Evolutionary conservation across 1,140 invertebrate species (phyloP).

Genomic region (Acromyrmex heyeri): DNA sequence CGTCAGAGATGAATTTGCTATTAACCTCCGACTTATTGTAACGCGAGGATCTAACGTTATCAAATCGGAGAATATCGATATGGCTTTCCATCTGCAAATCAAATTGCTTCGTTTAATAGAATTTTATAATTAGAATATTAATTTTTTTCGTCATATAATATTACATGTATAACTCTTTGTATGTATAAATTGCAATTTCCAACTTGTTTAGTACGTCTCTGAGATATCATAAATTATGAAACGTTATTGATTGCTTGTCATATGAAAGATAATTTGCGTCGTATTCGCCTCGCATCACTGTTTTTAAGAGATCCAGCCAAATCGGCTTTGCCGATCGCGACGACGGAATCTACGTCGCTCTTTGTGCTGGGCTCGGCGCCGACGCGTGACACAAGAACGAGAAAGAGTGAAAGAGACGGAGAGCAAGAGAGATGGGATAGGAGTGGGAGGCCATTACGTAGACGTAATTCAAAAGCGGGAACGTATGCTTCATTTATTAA

Average conservation of each 20-base stretch:
- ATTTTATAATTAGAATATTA: neutral
- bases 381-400: conserved; percentile 67
- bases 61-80: neutral
- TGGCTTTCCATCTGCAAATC: neutral
- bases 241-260: neutral
- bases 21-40: conserved; percentile 19
- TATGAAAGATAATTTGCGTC: conserved; percentile 3
- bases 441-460: conserved; percentile 78
- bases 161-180: neutral
- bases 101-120: neutral
- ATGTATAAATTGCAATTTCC: neutral
- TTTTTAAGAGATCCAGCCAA: conserved; percentile 53
- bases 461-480: conserved; percentile 82
- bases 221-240: neutral
- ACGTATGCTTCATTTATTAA: conserved; percentile 84
- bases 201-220: neutral
- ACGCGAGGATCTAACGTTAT: conserved; percentile 17
- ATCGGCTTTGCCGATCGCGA: conserved; percentile 65
- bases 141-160: neutral
- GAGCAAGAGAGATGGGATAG: conserved; percentile 18
- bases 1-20: conserved; percentile 31
- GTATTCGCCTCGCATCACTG: neutral
- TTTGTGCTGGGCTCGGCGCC: conserved; percentile 71
- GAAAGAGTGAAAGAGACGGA: conserved; percentile 49
- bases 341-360: conserved; percentile 51